These are phyloP conservation scores for Orthosia cruda DNA, from an alignment of 2,888 invertebrate species.

Conservation along the genomic window DNA sequence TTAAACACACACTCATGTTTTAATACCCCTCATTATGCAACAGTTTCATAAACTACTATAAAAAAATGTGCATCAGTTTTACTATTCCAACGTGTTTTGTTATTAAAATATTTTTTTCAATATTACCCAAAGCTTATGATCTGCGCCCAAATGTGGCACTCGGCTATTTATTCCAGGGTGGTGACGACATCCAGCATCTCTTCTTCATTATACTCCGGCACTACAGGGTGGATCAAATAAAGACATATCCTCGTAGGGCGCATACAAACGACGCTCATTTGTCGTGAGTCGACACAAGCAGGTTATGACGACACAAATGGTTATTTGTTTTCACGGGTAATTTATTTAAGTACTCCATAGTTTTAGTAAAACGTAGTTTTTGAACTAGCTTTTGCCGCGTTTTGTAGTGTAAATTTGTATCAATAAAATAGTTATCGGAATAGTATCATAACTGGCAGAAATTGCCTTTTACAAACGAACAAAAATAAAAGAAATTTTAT, in stretches of 20 bases:
- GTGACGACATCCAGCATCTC: background rate
- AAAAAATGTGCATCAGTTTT: too few relatives aligned
- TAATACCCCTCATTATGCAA: too few relatives aligned
- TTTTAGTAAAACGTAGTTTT: too few relatives aligned
- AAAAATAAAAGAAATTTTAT: too few relatives aligned
- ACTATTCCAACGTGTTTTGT: background rate
- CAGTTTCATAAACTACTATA: too few relatives aligned
- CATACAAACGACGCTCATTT: slow-evolving; percentile 46
- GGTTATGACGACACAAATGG: background rate
- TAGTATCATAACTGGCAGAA: too few relatives aligned
- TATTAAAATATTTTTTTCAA: background rate
- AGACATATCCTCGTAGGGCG: slow-evolving; percentile 23
- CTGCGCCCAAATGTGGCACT: background rate
- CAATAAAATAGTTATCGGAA: too few relatives aligned
- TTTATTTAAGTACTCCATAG: background rate
- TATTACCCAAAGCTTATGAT: too few relatives aligned
- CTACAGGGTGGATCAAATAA: slow-evolving; percentile 43
- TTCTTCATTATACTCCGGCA: slow-evolving; percentile 1
- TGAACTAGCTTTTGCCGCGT: too few relatives aligned
- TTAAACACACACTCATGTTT: too few relatives aligned
- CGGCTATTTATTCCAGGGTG: background rate
- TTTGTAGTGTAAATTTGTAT: too few relatives aligned
- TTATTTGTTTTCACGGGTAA: background rate
- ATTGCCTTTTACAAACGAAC: too few relatives aligned
- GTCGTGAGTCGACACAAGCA: slow-evolving; percentile 1